A percentile compares a stretch with the other conserved stretches of the same genome.
Evolutionary conservation across 2,888 invertebrate genomes (phyloP).

Genomic region (Plebejus anna): DNA sequence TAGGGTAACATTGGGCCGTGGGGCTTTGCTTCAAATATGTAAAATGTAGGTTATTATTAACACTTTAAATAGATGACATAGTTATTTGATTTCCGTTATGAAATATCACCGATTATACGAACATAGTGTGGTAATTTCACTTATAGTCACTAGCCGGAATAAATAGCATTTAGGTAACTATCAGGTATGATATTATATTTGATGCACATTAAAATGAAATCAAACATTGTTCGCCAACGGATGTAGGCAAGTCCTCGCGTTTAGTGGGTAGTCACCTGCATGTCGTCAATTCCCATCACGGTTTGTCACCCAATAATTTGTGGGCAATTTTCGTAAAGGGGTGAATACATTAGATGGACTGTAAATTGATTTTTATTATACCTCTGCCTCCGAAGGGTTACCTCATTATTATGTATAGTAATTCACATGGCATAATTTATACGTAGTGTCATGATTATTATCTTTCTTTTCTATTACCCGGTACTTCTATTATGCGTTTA

Average conservation of each 20-base stretch:
- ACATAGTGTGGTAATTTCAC: background rate
- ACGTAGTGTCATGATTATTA: slow-evolving; percentile 8
- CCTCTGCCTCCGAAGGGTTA: slow-evolving; percentile 46
- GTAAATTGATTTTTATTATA: slow-evolving; percentile 74
- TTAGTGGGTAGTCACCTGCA: slow-evolving; percentile 4
- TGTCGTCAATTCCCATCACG: slow-evolving; percentile 17
- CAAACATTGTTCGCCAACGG: background rate
- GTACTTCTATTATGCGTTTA: slow-evolving; percentile 26
- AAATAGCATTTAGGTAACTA: background rate
- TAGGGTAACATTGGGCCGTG: too few relatives aligned
- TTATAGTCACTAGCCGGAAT: background rate
- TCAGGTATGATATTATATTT: background rate
- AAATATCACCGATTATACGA: too few relatives aligned
- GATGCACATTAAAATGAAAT: slow-evolving; percentile 16
- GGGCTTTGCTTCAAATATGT: too few relatives aligned
- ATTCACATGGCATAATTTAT: slow-evolving; percentile 25
- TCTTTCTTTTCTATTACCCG: slow-evolving; percentile 26
- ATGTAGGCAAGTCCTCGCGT: background rate
- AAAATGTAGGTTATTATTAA: too few relatives aligned
- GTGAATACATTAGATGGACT: slow-evolving; percentile 24
- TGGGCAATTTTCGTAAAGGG: slow-evolving; percentile 17
- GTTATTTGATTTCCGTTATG: too few relatives aligned
- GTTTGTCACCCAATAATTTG: slow-evolving; percentile 28
- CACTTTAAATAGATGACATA: too few relatives aligned
- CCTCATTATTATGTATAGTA: slow-evolving; percentile 35